Base-by-base conservation (phyloP, 2,797 vertebrate genomes). In the Gymnoscopelus braueri region DNA sequence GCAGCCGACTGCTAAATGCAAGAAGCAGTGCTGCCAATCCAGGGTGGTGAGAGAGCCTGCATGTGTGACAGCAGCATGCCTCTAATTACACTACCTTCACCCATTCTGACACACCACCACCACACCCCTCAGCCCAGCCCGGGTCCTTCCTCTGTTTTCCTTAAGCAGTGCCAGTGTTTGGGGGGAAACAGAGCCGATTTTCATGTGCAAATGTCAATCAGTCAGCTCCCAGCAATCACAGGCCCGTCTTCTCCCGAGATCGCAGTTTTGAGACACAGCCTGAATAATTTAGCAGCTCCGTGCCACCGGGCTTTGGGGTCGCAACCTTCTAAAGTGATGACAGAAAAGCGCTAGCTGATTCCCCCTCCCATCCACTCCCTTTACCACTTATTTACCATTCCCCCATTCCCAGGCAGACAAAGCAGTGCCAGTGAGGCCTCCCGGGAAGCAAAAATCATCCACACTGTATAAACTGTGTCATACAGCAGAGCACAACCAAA, bases 151-250 rank as follows among this genome's bases (percentile, higher is more conserved):
- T 65, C 84, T 93, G 92, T 93, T 93, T 91, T 89, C 84, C 85
- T 88, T 91, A 86, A 93, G 89, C 88, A 86, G 76, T 84, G 89
- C 70, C 69, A 80, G 84, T 92, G 92, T 93, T 93, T 91, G 82
- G 88, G 86, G 60, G 88, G 79, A 84, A 89, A 89, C 84, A 81
- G 86, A 89, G 84, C 77, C 75, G 87, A 95, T 95, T 94, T 94
- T 94, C 93, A 94, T 94, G 93, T 94, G 94, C 92, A 94, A 95
- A 94, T 94, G 94, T 94, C 94, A 95, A 89, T 94, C 92, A 92
- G 88, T 93, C 91, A 59, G 89, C 90, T 92, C 88, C 88, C 86
- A 94, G 92, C 93, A 94, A 94, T 94, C 93, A 94, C 88, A 91
- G 90, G 82, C 78, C 82, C 71, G 72, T 88, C 91, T 91, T 77